Evolutionary conservation across 2,113 vertebrate genomes (phyloP).

Genomic region (Crotalus tigris): DNA sequence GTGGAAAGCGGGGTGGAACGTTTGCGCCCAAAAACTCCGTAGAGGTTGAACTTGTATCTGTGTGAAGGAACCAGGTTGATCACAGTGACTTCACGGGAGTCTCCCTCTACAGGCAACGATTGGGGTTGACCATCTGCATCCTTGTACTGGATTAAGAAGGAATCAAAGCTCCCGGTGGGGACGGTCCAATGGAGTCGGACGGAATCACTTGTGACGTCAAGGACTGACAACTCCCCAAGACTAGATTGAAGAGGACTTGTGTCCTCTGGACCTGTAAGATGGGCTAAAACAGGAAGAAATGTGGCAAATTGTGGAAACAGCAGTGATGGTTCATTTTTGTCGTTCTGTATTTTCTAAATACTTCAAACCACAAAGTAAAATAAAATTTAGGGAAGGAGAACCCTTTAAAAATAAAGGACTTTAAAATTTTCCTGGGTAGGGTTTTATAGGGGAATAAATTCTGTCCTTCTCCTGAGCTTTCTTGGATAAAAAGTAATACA

Average conservation of each 20-base stretch:
- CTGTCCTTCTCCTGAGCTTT: too few species aligned
- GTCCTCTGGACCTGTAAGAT: background rate
- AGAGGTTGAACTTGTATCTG: slow-evolving; percentile 59
- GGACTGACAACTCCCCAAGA: slow-evolving; percentile 50
- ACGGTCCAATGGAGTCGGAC: slow-evolving; percentile 51
- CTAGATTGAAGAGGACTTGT: background rate
- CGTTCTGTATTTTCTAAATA: too few species aligned
- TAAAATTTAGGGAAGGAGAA: too few species aligned
- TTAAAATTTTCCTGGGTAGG: too few species aligned
- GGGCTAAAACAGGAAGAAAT: background rate
- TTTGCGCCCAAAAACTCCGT: slow-evolving; percentile 49
- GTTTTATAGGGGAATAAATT: too few species aligned
- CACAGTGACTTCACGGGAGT: background rate
- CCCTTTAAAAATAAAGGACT: too few species aligned
- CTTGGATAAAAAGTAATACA: too few species aligned
- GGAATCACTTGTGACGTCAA: slow-evolving; percentile 26
- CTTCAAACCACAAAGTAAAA: too few species aligned
- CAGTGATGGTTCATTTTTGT: too few species aligned
- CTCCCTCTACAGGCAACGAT: slow-evolving; percentile 27
- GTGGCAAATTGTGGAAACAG: too few species aligned
- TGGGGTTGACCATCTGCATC: slow-evolving; percentile 33
- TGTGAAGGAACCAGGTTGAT: slow-evolving; percentile 19
- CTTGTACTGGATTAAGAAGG: slow-evolving; percentile 11
- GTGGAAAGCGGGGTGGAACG: slow-evolving; percentile 36
- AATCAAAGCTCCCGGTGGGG: slow-evolving; percentile 48